Percentiles rank a stretch among this genome's conserved stretches.
Conservation (phyloP, 2,888 invertebrate species). For the Gandaritis pyraliata region DNA sequence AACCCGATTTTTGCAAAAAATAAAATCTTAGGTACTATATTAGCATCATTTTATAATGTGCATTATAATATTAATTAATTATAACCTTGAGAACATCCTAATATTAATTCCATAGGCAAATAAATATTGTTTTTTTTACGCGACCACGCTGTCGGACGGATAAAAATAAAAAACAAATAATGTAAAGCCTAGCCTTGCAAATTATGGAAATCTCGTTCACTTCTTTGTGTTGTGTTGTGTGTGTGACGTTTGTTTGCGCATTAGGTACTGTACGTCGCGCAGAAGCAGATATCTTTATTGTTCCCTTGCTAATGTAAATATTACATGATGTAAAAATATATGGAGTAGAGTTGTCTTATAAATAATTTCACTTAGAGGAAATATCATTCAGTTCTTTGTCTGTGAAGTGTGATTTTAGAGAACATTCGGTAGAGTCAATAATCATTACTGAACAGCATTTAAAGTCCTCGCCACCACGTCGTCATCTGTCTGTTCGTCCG, state of each 20-base stretch:
- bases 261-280: conserved; percentile 41
- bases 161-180: neutral
- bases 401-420: neutral
- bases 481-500: no score
- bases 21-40: no score
- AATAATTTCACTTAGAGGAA: conserved; percentile 36
- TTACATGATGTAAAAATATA: conserved; percentile 46
- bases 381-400: conserved; percentile 39
- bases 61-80: no score
- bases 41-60: no score
- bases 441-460: no score
- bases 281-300: conserved; percentile 62
- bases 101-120: no score
- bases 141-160: neutral
- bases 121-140: neutral
- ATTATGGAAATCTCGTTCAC: neutral
- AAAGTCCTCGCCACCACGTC: no score
- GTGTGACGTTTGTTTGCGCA: conserved; percentile 38
- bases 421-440: no score
- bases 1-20: no score
- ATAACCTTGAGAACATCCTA: no score
- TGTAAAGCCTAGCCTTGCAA: neutral
- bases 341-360: conserved; percentile 50
- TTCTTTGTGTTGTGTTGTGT: conserved; percentile 3
- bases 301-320: conserved; percentile 67